Evolutionary conservation across 2,888 invertebrate genomes (phyloP).

Genomic region (Epicampocera succincta): DNA sequence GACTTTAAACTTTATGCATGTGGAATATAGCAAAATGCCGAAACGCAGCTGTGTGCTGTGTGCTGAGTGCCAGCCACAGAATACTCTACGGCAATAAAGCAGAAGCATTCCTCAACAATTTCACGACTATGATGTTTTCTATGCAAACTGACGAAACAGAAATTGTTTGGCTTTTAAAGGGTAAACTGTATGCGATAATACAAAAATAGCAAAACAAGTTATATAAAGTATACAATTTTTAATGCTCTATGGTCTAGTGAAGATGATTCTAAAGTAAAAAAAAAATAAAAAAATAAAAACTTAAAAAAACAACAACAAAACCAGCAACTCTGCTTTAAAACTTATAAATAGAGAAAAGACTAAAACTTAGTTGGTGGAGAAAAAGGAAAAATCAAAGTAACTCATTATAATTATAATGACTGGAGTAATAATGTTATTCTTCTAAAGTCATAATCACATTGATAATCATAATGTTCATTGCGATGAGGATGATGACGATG

Average conservation of each 20-base stretch:
- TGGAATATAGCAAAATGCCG: slow-evolving; percentile 19
- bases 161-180: slow-evolving; percentile 9
- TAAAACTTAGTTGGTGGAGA: slow-evolving; percentile 23
- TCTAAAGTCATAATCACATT: slow-evolving; percentile 31
- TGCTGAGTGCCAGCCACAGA: slow-evolving; percentile 9
- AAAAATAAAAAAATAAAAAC: not conserved
- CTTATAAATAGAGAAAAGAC: slow-evolving; percentile 36
- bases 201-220: slow-evolving; percentile 60
- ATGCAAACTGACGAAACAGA: too few species aligned
- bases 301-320: not conserved
- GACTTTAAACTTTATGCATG: slow-evolving; percentile 6
- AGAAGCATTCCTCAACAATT: not conserved
- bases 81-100: not conserved
- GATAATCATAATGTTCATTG: not conserved
- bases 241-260: slow-evolving; percentile 71
- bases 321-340: too few species aligned
- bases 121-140: too few species aligned
- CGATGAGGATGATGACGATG: slow-evolving; percentile 36
- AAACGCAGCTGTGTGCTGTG: slow-evolving; percentile 15
- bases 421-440: too few species aligned
- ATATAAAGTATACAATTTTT: slow-evolving; percentile 61
- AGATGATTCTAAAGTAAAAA: slow-evolving; percentile 57
- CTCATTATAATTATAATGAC: slow-evolving; percentile 40
- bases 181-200: slow-evolving; percentile 54
- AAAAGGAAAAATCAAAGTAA: slow-evolving; percentile 27